phyloP scores from a whole-genome alignment of 2,888 invertebrate genomes.

The Rhopalosiphum nymphaeae region DNA sequence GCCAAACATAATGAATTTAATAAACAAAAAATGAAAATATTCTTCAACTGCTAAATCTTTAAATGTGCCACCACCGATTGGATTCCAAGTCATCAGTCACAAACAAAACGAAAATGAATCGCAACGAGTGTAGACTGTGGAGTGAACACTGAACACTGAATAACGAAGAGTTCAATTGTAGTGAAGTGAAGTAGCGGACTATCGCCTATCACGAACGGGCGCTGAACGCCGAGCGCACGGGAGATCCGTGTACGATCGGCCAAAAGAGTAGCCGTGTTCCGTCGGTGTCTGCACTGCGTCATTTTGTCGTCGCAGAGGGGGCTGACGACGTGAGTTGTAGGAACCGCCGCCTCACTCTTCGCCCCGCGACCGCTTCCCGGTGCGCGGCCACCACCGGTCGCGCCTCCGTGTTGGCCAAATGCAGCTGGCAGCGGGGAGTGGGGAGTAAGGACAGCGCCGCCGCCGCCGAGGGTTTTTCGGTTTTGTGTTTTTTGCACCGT shows the following conservation, averaged over 20 bases:
- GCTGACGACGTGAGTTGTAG: not conserved
- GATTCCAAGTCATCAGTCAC: not conserved
- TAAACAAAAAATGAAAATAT: not conserved
- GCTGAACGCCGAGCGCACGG: not conserved
- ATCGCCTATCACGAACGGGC: not conserved
- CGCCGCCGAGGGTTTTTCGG: slow-evolving; percentile 24
- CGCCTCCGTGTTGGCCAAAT: not conserved
- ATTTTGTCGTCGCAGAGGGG: slow-evolving; percentile 5
- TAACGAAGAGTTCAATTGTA: too few species aligned
- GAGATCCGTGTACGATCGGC: not conserved
- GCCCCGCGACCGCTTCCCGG: not conserved
- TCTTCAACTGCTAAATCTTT: not conserved
- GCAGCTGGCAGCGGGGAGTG: not conserved
- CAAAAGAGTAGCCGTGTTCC: not conserved
- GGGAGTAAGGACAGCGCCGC: slow-evolving; percentile 24
- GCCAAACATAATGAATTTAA: not conserved
- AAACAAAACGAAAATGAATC: not conserved
- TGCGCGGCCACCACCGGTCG: not conserved
- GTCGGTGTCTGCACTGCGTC: slow-evolving; percentile 39
- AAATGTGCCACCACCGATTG: not conserved
- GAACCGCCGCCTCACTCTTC: not conserved
- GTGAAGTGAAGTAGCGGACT: too few species aligned
- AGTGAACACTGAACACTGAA: not conserved
- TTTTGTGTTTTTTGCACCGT: slow-evolving; percentile 56
- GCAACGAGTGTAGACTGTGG: not conserved